Percentiles rank a stretch among this genome's conserved stretches.
phyloP scores from a whole-genome alignment of 2,888 invertebrate genomes.

The Tortricodes alternella region DNA sequence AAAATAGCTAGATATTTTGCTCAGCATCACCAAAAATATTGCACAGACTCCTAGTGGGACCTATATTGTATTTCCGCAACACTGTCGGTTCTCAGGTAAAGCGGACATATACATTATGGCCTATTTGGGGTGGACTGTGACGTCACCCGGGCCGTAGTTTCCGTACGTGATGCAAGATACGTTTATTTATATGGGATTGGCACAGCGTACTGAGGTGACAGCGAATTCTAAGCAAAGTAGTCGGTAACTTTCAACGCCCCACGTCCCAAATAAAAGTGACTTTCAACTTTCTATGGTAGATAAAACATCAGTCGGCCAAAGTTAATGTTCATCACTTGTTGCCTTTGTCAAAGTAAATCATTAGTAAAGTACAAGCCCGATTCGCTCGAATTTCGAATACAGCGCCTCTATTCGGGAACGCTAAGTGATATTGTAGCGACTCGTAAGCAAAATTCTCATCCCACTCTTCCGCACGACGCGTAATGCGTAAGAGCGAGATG shows the following conservation, averaged over 20 bases:
- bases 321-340: no score
- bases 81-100: neutral
- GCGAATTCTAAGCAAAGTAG: neutral
- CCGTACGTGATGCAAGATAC: conserved; percentile 16
- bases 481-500: no score
- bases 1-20: neutral
- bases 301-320: no score
- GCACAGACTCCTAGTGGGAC: neutral
- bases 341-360: no score
- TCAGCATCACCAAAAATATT: neutral
- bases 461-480: no score
- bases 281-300: no score
- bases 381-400: no score
- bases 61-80: conserved; percentile 2
- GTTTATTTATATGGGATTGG: conserved; percentile 9
- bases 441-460: no score
- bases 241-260: neutral
- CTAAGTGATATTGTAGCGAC: no score
- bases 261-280: no score
- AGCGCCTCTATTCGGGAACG: no score
- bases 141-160: conserved; percentile 13
- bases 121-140: conserved; percentile 9
- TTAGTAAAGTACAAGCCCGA: no score
- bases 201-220: neutral
- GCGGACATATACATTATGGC: neutral